Evolutionary conservation across 2,888 invertebrate species (phyloP), one percentile per base, ranked within the genome.

Genomic region (Drosophila nigritarsus): DNA sequence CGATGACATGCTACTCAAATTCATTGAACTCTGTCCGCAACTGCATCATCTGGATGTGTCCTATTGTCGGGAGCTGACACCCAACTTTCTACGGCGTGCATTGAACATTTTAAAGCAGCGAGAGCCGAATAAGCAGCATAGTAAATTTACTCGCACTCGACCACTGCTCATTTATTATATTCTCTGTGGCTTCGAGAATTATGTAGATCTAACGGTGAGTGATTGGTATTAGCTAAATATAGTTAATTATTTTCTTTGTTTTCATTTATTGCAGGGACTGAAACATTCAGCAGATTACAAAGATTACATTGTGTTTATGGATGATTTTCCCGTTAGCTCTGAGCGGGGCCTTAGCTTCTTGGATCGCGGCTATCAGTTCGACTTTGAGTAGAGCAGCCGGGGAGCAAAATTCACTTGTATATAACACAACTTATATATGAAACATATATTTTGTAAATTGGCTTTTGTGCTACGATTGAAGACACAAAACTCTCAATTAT

Each of bases 351-450:
- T 91, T 18, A 91, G 91, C 69, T 91, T 87, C 65, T 88, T 91
- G 2, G 87, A 91, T 72, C 84, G 92, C 49, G 91, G 91, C 32
- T 91, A 82, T 71, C 89, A 91, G 45, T 91, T 91, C 77, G 88
- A 91, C 65, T 91, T 91, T 76, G 78, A 83, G 51, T 83, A 77
- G 71, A 56, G 38, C 27, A 40, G 32, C 42, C 9, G 36, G 34
- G 51, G 53, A 53, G 32, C 38, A 49, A 36, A 64, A 29, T 49
- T 51, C 27, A 53, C 30, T 42, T 78, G 72, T 80, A 78, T 32
- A 77, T 78, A 73, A 50, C 27, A 62, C n/a, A 54, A n/a, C 13
- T 18, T 38, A n/a, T 38, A 55, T 38, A 56, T 61, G 27, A 61
- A 53, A 55, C 20, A 50, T 18, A 55, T 50, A 54, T 36, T 51